Evolutionary conservation across 1,140 invertebrate species (phyloP).

Genomic region (Leucophenga varia): DNA sequence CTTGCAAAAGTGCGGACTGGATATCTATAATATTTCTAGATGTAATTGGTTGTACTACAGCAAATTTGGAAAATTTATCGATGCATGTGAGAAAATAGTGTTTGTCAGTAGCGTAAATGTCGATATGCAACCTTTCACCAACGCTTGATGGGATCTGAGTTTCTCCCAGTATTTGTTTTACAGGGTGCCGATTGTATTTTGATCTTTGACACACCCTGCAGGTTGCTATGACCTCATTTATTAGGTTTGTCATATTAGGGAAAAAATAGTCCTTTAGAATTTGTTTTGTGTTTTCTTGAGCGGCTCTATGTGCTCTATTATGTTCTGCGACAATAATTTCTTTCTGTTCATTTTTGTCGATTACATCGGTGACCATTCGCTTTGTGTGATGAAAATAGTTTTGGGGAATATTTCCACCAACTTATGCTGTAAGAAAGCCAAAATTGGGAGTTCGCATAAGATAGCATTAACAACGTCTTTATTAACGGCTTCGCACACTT

Average conservation of each 20-base stretch:
- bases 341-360: no score
- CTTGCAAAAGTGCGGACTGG: neutral
- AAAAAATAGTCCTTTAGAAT: no score
- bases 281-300: no score
- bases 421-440: no score
- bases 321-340: no score
- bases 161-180: neutral
- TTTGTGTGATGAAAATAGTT: no score
- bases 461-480: no score
- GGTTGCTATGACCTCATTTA: conserved; percentile 3
- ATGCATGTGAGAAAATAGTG: neutral
- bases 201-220: neutral
- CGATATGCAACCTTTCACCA: neutral
- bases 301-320: no score
- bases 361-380: no score
- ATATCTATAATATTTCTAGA: neutral
- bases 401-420: no score
- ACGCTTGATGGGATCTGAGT: neutral
- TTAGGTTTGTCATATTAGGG: conserved; percentile 6
- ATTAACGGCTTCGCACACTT: no score
- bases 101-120: neutral
- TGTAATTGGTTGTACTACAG: neutral
- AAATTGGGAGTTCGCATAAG: no score
- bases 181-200: neutral
- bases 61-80: neutral